Conservation (phyloP, 2,888 invertebrate genomes). For the Papilio gigon region DNA sequence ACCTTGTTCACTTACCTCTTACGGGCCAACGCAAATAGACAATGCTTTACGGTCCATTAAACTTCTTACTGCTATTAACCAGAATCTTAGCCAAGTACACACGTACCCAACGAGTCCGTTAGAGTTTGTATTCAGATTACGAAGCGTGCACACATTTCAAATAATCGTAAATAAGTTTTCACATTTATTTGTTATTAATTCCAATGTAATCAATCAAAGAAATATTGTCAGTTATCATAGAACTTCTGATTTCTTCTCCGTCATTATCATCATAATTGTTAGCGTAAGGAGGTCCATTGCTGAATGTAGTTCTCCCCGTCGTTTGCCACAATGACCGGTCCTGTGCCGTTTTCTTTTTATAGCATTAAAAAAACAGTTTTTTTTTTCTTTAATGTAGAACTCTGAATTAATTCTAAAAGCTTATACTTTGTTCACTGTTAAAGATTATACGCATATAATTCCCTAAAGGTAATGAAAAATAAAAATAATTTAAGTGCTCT, state of each 20-base stretch:
- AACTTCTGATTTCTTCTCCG: too few relatives aligned
- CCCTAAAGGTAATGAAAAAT: background rate
- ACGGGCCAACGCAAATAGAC: conserved; percentile 63
- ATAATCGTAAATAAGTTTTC: too few relatives aligned
- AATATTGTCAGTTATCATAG: too few relatives aligned
- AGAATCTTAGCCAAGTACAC: conserved; percentile 56
- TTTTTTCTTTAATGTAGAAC: too few relatives aligned
- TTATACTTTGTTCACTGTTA: background rate
- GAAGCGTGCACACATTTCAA: conserved; percentile 33
- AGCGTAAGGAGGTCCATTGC: too few relatives aligned
- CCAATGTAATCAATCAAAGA: too few relatives aligned
- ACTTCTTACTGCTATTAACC: conserved; percentile 57
- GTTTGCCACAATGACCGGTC: too few relatives aligned
- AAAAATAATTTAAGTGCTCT: background rate
- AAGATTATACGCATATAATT: background rate
- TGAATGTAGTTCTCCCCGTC: too few relatives aligned
- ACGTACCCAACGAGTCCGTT: conserved; percentile 54
- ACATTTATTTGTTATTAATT: too few relatives aligned
- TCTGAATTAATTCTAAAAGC: background rate
- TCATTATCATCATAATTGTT: too few relatives aligned
- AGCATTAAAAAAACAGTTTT: too few relatives aligned
- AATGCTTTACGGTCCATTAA: conserved; percentile 68
- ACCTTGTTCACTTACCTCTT: conserved; percentile 34
- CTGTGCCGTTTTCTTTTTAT: too few relatives aligned
- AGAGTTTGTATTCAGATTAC: conserved; percentile 53